Base-by-base conservation (phyloP, 2,797 vertebrate genomes). In the Chelmon rostratus region DNA sequence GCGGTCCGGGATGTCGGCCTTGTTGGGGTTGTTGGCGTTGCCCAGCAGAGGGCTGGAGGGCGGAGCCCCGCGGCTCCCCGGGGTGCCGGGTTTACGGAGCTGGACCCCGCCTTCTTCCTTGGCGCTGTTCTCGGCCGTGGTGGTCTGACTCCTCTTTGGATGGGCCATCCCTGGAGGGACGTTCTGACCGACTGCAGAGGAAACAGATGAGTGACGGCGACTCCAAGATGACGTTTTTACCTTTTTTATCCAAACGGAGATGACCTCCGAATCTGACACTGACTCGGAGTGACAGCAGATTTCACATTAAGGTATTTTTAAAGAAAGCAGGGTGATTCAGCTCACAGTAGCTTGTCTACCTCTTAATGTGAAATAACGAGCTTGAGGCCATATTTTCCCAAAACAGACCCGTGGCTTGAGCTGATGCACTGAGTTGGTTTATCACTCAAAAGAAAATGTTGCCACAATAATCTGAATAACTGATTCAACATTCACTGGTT, bases 1-100 rank as follows among this genome's bases (percentile, higher is more conserved):
- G 85, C 97, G 97, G 67, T 99, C 98, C 1, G 97, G 98, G 94
- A 99, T 98, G 93, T 99, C 98, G 0, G 98, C 97, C 93, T 99
- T 99, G 93, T 99, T 99, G 88, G 98, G 98, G 91, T 99, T 99
- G 94, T 95, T 97, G 85, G 98, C 97, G 38, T 96, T 99, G 81
- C 98, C 98, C 83, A 99, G 96, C 93, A 98, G 94, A 2, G 98
- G 98, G 89, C 98, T 99, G 68, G 97, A 91, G 49, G 97, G 95
- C 6, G 97, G 97, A 11, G 96, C 95, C 7, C 95, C 94, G 37
- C 96, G 96, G 89, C 96, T 95, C 57, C 91, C 95, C 42, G 94
- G 95, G 53, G 96, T 94, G 78, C 94, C 84, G 16, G 97, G 92
- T 78, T 99, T 99, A 76, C 97, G 96, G 31, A 96, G 95, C 68